Percentiles rank a stretch among this genome's conserved stretches.
phyloP scores from a whole-genome alignment of 2,888 invertebrate species.

The Conus canariensis region DNA sequence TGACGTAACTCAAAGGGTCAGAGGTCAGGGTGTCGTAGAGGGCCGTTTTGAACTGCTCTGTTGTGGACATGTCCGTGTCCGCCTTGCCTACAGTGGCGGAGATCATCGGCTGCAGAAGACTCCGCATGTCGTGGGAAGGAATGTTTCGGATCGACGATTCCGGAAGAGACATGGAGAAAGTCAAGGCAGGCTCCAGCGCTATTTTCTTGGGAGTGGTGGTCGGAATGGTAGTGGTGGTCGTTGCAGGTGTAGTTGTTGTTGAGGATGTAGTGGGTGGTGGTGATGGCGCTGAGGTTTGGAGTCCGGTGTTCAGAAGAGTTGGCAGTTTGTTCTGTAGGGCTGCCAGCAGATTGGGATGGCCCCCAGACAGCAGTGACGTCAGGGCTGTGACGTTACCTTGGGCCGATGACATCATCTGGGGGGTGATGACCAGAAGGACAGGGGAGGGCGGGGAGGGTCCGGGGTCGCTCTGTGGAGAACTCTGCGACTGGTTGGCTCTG shows the following conservation, averaged over 20 bases:
- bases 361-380: background rate
- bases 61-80: slow-evolving; percentile 6
- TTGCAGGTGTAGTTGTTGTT: background rate
- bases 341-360: background rate
- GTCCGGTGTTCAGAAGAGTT: background rate
- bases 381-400: background rate
- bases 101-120: slow-evolving; percentile 34
- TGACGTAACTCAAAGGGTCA: slow-evolving; percentile 31
- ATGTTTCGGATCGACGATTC: slow-evolving; percentile 30
- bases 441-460: background rate
- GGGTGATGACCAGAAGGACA: background rate
- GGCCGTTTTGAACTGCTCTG: slow-evolving; percentile 32
- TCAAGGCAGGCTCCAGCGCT: slow-evolving; percentile 31
- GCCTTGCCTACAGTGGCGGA: slow-evolving; percentile 9
- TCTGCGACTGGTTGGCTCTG: background rate
- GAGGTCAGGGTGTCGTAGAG: slow-evolving; percentile 34
- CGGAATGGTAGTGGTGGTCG: background rate
- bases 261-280: background rate
- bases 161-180: slow-evolving; percentile 32
- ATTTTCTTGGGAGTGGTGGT: slow-evolving; percentile 3
- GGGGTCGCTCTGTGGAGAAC: too few species aligned
- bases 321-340: background rate
- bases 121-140: background rate
- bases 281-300: background rate
- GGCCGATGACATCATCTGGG: background rate